These are phyloP conservation scores for Euschistus heros DNA, from an alignment of 1,140 invertebrate species.

Conservation along the genomic window DNA sequence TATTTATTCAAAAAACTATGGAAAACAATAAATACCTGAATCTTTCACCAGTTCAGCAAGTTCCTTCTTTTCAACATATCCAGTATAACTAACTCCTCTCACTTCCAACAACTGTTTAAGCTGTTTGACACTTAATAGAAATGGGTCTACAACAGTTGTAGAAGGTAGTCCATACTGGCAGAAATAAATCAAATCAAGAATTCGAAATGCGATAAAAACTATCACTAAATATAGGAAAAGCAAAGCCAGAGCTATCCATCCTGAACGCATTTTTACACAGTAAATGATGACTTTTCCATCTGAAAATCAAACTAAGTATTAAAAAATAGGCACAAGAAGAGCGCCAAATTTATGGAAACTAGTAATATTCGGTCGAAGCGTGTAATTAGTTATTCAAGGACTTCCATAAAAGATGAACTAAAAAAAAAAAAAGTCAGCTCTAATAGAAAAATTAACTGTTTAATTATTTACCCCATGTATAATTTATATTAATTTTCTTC, in stretches of 20 bases:
- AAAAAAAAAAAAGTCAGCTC: neutral
- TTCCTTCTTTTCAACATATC: constrained; percentile 42
- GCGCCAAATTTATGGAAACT: neutral
- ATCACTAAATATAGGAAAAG: constrained; percentile 31
- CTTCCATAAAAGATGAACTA: neutral
- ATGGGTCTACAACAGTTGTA: constrained; percentile 37
- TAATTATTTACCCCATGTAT: constrained; percentile 4
- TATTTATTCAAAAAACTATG: neutral
- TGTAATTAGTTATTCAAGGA: constrained; percentile 3
- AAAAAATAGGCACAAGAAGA: neutral
- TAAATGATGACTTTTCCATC: neutral
- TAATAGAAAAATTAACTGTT: neutral
- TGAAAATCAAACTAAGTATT: neutral
- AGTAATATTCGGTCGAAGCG: neutral
- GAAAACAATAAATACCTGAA: constrained; percentile 35
- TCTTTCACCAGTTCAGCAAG: constrained; percentile 38
- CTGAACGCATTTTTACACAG: constrained; percentile 21
- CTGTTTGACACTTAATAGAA: constrained; percentile 40
- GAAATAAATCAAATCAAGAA: constrained; percentile 32
- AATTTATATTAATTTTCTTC: neutral
- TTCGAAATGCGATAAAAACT: constrained; percentile 30
- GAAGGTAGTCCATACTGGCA: constrained; percentile 31
- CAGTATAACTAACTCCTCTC: constrained; percentile 41
- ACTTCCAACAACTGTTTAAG: constrained; percentile 41
- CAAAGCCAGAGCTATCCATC: constrained; percentile 25